Conservation (phyloP, 2,888 invertebrate genomes). For the Zaprionus obscuricornis region DNA sequence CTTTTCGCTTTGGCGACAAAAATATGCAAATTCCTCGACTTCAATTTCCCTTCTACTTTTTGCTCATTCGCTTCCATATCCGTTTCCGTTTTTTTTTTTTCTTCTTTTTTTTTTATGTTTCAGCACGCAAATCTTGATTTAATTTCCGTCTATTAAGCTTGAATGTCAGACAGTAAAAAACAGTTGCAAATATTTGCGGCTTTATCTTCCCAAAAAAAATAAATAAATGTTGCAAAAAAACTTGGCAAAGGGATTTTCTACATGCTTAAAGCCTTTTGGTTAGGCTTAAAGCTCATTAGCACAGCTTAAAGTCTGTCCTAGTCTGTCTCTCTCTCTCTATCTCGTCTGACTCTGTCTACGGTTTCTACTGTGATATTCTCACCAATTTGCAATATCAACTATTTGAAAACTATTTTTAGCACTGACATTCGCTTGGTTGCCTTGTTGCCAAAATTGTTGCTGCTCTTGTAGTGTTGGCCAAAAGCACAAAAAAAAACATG, state of each 20-base stretch:
- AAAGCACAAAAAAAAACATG: too few species aligned
- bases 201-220: too few species aligned
- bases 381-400: neutral
- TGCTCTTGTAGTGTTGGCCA: too few species aligned
- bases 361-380: too few species aligned
- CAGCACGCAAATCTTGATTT: conserved; percentile 68
- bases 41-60: conserved; percentile 38
- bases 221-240: too few species aligned
- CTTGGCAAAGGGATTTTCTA: conserved; percentile 16
- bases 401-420: conserved; percentile 1
- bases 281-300: conserved; percentile 31
- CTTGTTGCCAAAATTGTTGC: too few species aligned
- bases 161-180: conserved; percentile 41
- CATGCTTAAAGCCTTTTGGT: conserved; percentile 1
- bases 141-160: conserved; percentile 69
- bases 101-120: conserved; percentile 4
- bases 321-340: too few species aligned
- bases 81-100: conserved; percentile 17
- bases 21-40: conserved; percentile 62
- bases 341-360: too few species aligned
- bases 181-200: conserved; percentile 67
- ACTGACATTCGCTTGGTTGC: too few species aligned
- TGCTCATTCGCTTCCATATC: conserved; percentile 34
- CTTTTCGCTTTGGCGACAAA: conserved; percentile 38
- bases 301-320: too few species aligned